Evolutionary conservation across 2,113 vertebrate genomes (phyloP), one percentile per base, ranked within the genome.

Genomic region (Odocoileus hemionus): DNA sequence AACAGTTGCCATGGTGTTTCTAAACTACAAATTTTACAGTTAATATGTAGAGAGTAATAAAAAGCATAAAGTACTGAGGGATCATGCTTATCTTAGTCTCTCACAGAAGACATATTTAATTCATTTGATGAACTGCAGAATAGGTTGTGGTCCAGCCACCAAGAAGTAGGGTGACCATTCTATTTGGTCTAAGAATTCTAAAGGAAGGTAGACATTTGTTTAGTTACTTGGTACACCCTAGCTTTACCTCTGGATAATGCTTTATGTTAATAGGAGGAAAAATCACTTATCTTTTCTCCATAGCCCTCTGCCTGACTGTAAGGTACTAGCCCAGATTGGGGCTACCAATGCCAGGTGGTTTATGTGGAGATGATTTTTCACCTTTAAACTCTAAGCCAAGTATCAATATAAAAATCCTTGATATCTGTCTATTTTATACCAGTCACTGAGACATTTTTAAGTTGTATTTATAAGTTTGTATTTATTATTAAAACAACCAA

Each of bases 381-480:
- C 74, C 85, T 74, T 96, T 60, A 92, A 92, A 95, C 64, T 85
- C 93, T 82, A 97, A 96, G 60, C 64, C 94, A 97, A 90, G 87
- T 79, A 74, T 47, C 39, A 78, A 78, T 26, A 39, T 61, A 92
- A 57, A n/a, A 97, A 92, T 61, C 54, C 94, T 95, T 92, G 50
- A 70, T 96, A 83, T 36, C 85, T 36, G 30, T 98, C 92, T 96
- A 93, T 96, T 97, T 97, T 97, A 36, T 98, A 97, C 87, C 74
- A 47, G 87, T 83, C 95, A 96, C 82, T 76, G 58, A 96, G 94
- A 96, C 80, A 84, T 95, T 96, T 98, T 97, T 60, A 98, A 97
- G 94, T 95, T 74, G 36, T 74, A 74, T 96, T 98, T 98, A 97
- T 67, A 98, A 97, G 94, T 95, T 97, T 98, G 57, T 97, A 97